Evolutionary conservation across 2,888 invertebrate genomes (phyloP).

Genomic region (Drosophila neonasuta): DNA sequence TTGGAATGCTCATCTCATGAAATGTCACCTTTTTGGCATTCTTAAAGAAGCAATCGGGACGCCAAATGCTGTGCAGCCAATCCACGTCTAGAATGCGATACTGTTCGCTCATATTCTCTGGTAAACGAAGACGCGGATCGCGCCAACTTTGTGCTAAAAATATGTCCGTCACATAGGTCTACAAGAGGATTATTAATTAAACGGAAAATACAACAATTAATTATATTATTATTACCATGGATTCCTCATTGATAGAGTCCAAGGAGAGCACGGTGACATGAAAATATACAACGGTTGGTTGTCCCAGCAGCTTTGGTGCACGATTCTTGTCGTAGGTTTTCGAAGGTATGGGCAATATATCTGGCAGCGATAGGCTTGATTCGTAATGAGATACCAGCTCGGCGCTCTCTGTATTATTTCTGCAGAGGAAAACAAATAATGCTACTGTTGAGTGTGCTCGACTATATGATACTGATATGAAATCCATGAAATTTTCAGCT

Average conservation of each 20-base stretch:
- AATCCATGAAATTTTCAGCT: no score
- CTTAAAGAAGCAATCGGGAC: constrained; percentile 96
- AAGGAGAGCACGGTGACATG: constrained; percentile 94
- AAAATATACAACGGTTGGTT: constrained; percentile 94
- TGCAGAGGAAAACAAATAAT: constrained; percentile 18
- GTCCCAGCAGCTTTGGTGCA: constrained; percentile 92
- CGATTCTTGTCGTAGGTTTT: constrained; percentile 95
- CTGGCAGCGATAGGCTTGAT: constrained; percentile 89
- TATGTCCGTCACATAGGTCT: constrained; percentile 97
- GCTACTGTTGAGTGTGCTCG: neutral
- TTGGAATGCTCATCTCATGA: constrained; percentile 97
- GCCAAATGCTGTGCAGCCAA: constrained; percentile 95
- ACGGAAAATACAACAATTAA: neutral
- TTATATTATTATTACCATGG: constrained; percentile 85
- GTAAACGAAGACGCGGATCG: constrained; percentile 92
- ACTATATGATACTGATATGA: no score
- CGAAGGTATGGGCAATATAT: constrained; percentile 91
- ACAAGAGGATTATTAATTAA: constrained; percentile 40
- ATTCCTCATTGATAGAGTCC: constrained; percentile 97
- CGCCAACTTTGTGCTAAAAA: constrained; percentile 96
- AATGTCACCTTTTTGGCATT: constrained; percentile 97
- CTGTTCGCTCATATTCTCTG: constrained; percentile 97
- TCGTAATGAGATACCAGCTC: constrained; percentile 83
- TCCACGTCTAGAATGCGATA: constrained; percentile 94
- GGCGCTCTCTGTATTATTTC: constrained; percentile 82